These are phyloP conservation scores for Xylota segnis DNA, from an alignment of 2,888 invertebrate genomes.

Conservation along the genomic window DNA sequence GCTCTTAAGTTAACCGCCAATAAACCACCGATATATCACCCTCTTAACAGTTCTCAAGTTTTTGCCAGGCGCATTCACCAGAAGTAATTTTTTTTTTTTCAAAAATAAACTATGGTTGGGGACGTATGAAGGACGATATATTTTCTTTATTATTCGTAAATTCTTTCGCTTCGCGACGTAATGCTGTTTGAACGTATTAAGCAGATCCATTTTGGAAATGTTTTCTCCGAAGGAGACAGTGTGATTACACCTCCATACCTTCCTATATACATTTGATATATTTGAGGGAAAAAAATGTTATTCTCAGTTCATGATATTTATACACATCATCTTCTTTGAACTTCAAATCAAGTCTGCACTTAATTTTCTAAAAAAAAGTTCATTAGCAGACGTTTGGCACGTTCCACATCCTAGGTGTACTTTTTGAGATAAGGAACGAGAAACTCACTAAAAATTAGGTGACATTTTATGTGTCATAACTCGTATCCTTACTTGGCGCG, in stretches of 20 bases:
- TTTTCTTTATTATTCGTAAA: conserved; percentile 7
- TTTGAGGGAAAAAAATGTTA: no score
- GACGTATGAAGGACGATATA: neutral
- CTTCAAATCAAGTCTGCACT: neutral
- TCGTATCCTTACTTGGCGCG: no score
- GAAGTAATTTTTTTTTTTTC: neutral
- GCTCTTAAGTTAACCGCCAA: conserved; percentile 18
- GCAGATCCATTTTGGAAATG: neutral
- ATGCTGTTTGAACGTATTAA: neutral
- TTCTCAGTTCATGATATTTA: neutral
- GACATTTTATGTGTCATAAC: no score
- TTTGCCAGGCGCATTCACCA: neutral
- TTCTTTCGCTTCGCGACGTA: neutral
- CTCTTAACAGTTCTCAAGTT: conserved; percentile 14
- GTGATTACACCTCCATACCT: neutral
- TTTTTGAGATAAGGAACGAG: no score
- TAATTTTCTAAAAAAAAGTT: neutral
- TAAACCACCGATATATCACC: conserved; percentile 13
- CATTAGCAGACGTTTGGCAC: no score
- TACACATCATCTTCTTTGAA: neutral
- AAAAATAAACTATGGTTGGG: neutral
- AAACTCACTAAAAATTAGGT: no score
- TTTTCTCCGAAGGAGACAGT: neutral
- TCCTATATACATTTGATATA: no score
- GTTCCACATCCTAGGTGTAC: no score